phyloP scores from a whole-genome alignment of 2,113 vertebrate genomes.

The Hemiscyllium ocellatum region DNA sequence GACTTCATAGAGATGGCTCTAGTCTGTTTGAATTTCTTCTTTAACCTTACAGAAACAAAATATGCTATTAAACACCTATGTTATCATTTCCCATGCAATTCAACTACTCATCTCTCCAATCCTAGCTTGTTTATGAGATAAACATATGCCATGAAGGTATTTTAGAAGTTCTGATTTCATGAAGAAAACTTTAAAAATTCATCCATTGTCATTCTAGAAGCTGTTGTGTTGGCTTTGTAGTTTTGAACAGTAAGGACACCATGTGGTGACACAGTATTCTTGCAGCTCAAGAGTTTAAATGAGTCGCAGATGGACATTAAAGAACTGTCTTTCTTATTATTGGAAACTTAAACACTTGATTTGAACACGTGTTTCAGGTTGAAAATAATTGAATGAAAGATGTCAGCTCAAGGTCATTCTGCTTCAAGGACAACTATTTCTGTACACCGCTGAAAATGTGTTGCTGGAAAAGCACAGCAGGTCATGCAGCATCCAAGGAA shows the following conservation, averaged over 20 bases:
- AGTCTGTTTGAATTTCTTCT: conserved; percentile 7
- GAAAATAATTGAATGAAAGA: not conserved
- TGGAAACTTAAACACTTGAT: not conserved
- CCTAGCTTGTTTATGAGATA: not conserved
- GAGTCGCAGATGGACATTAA: not conserved
- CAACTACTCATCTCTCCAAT: not conserved
- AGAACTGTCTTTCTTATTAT: not conserved
- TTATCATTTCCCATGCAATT: too few species aligned
- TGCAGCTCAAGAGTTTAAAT: not conserved
- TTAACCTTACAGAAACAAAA: conserved; percentile 24
- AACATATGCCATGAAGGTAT: not conserved
- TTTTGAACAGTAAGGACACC: conserved; percentile 10
- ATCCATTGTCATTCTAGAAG: not conserved
- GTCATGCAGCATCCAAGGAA: too few species aligned
- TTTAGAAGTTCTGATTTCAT: not conserved
- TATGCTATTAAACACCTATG: not conserved
- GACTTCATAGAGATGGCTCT: not conserved
- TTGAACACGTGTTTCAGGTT: not conserved
- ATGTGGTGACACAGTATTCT: not conserved
- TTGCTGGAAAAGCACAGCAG: too few species aligned
- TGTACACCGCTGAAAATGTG: too few species aligned
- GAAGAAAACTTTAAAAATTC: not conserved
- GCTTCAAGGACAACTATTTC: not conserved
- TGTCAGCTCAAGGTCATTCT: not conserved
- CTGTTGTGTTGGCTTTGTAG: not conserved